phyloP scores from a whole-genome alignment of 2,797 vertebrate species.

The Novumbra hubbsi region DNA sequence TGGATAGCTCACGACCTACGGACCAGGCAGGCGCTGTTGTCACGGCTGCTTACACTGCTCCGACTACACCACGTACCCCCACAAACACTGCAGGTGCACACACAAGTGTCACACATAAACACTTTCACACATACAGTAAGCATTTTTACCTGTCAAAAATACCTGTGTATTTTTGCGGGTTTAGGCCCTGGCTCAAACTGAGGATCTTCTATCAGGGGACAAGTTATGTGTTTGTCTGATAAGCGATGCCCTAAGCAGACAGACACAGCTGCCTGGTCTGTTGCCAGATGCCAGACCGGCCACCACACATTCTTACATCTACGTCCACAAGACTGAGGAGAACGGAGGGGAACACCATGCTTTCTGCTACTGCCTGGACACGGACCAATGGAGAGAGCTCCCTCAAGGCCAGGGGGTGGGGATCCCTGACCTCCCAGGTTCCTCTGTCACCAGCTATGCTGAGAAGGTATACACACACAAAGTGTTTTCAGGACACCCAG shows the following conservation, averaged over 20 bases:
- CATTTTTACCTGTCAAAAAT: neutral
- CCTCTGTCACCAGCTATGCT: slow-evolving; percentile 85
- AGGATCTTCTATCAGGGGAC: slow-evolving; percentile 71
- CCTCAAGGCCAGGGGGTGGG: slow-evolving; percentile 48
- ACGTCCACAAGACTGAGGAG: slow-evolving; percentile 94
- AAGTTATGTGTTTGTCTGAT: slow-evolving; percentile 73
- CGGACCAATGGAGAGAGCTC: slow-evolving; percentile 87
- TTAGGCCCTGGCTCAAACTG: slow-evolving; percentile 62
- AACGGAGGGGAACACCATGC: slow-evolving; percentile 79
- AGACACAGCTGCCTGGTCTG: slow-evolving; percentile 77
- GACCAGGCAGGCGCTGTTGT: slow-evolving; percentile 75
- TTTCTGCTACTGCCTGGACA: slow-evolving; percentile 91
- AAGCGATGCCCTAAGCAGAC: slow-evolving; percentile 74
- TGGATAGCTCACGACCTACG: slow-evolving; percentile 82
- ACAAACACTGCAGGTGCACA: slow-evolving; percentile 72
- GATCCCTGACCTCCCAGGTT: slow-evolving; percentile 86
- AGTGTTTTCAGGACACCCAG: no score
- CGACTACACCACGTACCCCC: slow-evolving; percentile 89
- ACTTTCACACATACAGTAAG: neutral
- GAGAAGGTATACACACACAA: slow-evolving; percentile 74
- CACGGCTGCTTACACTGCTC: slow-evolving; percentile 81
- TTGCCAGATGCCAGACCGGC: slow-evolving; percentile 87
- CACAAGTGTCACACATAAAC: slow-evolving; percentile 12
- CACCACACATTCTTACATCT: slow-evolving; percentile 92
- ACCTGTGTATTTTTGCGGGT: neutral